phyloP scores from a whole-genome alignment of 2,113 vertebrate species.

The Halcyon senegalensis region DNA sequence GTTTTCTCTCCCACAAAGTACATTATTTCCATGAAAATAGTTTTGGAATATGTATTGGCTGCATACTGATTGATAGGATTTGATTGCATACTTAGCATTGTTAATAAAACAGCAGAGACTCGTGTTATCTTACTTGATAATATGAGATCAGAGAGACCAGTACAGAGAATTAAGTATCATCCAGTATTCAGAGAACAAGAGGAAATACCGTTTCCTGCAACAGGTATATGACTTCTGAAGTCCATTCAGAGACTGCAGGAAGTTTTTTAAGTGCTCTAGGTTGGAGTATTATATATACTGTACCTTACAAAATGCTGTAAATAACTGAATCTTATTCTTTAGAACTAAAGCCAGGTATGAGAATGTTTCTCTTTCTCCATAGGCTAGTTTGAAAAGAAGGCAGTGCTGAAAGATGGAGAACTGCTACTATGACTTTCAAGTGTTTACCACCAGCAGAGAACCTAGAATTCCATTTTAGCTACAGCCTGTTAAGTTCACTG shows the following conservation, averaged over 20 bases:
- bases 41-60: not conserved
- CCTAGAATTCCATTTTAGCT: not conserved
- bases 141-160: not conserved
- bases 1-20: not conserved
- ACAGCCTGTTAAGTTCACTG: not conserved
- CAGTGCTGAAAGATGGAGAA: not conserved
- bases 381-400: not conserved
- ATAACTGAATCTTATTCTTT: not conserved
- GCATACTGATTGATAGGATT: not conserved
- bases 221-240: not conserved
- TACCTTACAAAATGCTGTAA: not conserved
- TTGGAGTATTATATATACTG: not conserved
- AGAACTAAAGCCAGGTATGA: not conserved
- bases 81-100: not conserved
- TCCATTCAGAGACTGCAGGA: not conserved
- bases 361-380: not conserved
- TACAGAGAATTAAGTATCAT: not conserved
- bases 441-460: not conserved
- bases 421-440: not conserved
- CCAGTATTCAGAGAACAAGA: not conserved
- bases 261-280: not conserved
- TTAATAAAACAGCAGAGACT: not conserved
- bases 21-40: not conserved
- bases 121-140: not conserved
- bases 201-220: not conserved